A percentile compares a stretch with the other conserved stretches of the same genome.
These are phyloP conservation scores for Lamprotornis superbus DNA, from an alignment of 2,113 vertebrate species.

Conservation along the genomic window DNA sequence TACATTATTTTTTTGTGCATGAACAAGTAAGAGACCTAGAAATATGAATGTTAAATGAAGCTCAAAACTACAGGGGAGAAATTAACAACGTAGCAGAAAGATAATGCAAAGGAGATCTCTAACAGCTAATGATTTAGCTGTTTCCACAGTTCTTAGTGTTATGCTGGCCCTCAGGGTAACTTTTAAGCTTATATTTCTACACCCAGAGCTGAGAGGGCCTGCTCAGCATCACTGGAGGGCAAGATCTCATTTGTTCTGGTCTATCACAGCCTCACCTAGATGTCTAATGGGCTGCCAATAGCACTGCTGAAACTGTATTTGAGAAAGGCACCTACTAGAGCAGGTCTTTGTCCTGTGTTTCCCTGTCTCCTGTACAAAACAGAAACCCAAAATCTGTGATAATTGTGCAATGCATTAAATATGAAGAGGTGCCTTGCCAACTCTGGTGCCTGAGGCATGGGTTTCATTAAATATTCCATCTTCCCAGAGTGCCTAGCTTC, in stretches of 20 bases:
- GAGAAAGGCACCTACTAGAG: neutral
- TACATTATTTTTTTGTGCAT: fast-evolving
- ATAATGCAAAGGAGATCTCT: neutral
- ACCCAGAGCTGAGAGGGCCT: neutral
- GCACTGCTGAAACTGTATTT: neutral
- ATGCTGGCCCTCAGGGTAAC: neutral
- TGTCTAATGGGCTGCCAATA: neutral
- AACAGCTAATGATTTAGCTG: neutral
- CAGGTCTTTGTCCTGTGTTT: neutral
- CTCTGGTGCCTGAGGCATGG: neutral
- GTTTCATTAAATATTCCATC: neutral
- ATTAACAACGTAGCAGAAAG: neutral
- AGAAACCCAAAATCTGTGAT: neutral
- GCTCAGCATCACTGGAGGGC: neutral
- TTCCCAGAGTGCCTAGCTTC: neutral
- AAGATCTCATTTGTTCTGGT: neutral
- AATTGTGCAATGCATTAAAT: neutral
- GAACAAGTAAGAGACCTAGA: neutral
- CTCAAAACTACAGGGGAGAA: neutral
- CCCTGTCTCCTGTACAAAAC: neutral
- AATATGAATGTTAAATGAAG: neutral
- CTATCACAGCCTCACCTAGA: neutral
- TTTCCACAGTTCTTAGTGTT: neutral
- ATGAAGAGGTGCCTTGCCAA: neutral
- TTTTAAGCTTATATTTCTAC: neutral